Evolutionary conservation across 2,113 vertebrate species (phyloP), one percentile per base, ranked within the genome.

Genomic region (Odontophorus gujanensis): DNA sequence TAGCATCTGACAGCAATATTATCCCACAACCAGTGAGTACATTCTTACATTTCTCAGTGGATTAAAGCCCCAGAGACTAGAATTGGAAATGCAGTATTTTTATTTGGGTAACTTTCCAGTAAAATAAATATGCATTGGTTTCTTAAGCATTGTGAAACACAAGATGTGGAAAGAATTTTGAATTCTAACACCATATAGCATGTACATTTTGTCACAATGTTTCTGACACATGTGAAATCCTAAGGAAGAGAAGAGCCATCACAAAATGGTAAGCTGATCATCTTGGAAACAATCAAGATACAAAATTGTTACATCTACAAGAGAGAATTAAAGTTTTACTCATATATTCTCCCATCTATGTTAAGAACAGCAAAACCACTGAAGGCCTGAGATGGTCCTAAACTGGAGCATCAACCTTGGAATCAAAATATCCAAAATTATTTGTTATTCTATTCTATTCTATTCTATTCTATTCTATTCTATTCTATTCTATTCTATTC

Each of bases 41-140:
- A 55, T 91, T 78, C 78, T 62, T 67, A 80, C 42, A 55, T 74
- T 92, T 91, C 91, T 89, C 81, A 72, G 84, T 51, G 38, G 50
- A 83, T 80, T 66, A 82, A 92, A 92, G 13, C 89, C 67, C 87
- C 38, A 63, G 91, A 85, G 87, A 95, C 75, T 19, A 74, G 79
- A 85, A 80, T 1, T 85, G 87, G 38, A 87, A 93, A 89, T 67
- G 67, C 78, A 93, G 1, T 90, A 73, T 79, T 94, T 96, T 79
- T 55, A 66, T 87, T 81, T 83, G 84, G 55, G 61, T 89, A 87
- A 38, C 22, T 85, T 93, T 89, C 68, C 79, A 87, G 59, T 63
- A 87, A 89, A 87, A 89, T 68, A 87, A 93, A 92, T 69, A 81
- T n/a, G 73, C 20, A 42, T 16, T 84, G 40, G 48, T 75, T 93